Evolutionary conservation across 2,888 invertebrate genomes (phyloP).

Genomic region (Tachina grossa): DNA sequence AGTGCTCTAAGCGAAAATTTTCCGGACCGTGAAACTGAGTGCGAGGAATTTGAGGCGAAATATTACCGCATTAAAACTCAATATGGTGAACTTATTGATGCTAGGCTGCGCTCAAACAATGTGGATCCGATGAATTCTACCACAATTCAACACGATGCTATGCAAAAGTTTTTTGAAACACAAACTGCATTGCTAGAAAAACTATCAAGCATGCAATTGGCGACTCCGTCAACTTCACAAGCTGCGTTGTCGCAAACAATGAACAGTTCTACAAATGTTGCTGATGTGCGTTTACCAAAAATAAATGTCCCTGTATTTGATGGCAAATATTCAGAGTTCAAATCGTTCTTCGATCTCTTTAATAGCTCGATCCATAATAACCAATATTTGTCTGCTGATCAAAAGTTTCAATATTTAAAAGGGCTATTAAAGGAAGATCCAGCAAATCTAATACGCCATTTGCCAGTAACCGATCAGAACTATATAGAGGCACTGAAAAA

Average conservation of each 20-base stretch:
- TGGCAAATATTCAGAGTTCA: background rate
- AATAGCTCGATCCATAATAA: slow-evolving; percentile 50
- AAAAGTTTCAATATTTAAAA: too few species aligned
- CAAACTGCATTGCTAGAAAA: slow-evolving; percentile 23
- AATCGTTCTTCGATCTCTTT: slow-evolving; percentile 46
- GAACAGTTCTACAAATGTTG: slow-evolving; percentile 32
- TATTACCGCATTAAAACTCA: slow-evolving; percentile 1
- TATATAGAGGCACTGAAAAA: slow-evolving; percentile 48
- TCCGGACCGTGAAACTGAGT: slow-evolving; percentile 21
- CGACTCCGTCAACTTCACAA: background rate
- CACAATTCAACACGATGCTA: background rate
- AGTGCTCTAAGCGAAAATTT: background rate
- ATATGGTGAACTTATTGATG: slow-evolving; percentile 19
- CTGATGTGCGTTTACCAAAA: slow-evolving; percentile 50
- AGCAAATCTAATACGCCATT: slow-evolving; percentile 42
- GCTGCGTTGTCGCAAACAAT: background rate
- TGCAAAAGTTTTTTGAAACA: slow-evolving; percentile 12
- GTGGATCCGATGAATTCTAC: too few species aligned
- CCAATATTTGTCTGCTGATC: too few species aligned
- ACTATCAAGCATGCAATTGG: slow-evolving; percentile 15
- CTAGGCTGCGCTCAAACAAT: background rate
- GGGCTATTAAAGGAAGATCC: background rate
- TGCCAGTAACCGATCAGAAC: too few species aligned
- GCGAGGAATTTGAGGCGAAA: too few species aligned
- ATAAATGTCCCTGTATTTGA: slow-evolving; percentile 12